Percentiles rank a stretch among this genome's conserved stretches.
These are phyloP conservation scores for Pterois miles DNA, from an alignment of 2,797 vertebrate species.

Conservation along the genomic window DNA sequence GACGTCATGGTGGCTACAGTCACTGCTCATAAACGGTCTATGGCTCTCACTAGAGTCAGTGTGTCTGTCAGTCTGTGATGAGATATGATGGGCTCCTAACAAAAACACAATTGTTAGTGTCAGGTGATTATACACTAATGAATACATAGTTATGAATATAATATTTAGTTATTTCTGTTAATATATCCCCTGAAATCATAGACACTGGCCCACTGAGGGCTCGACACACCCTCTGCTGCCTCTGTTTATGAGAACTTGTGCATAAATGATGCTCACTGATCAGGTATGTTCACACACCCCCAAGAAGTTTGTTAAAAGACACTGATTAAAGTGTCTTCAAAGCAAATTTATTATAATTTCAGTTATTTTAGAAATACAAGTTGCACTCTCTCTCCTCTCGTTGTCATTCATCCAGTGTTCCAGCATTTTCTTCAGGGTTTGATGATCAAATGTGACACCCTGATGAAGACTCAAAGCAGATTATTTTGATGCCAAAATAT, in stretches of 20 bases:
- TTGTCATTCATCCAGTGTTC: background rate
- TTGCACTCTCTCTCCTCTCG: background rate
- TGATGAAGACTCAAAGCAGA: background rate
- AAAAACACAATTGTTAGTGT: background rate
- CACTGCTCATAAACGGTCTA: no score
- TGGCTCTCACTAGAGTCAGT: no score
- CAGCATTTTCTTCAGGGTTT: background rate
- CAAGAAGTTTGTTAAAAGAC: background rate
- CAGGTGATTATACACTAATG: background rate
- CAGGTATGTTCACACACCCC: background rate
- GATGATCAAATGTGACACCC: background rate
- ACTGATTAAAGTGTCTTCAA: background rate
- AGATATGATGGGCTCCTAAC: background rate
- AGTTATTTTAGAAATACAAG: background rate
- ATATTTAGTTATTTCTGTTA: background rate
- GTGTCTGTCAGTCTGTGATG: rapidly evolving
- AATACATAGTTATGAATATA: background rate
- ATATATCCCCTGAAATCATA: background rate
- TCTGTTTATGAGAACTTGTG: background rate
- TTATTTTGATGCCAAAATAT: background rate
- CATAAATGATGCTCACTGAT: background rate
- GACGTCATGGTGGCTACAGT: no score
- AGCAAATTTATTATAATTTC: background rate
- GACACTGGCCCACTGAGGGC: background rate
- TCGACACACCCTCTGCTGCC: background rate